Base-by-base conservation (phyloP, 2,113 vertebrate genomes). In the Pungitius pungitius region DNA sequence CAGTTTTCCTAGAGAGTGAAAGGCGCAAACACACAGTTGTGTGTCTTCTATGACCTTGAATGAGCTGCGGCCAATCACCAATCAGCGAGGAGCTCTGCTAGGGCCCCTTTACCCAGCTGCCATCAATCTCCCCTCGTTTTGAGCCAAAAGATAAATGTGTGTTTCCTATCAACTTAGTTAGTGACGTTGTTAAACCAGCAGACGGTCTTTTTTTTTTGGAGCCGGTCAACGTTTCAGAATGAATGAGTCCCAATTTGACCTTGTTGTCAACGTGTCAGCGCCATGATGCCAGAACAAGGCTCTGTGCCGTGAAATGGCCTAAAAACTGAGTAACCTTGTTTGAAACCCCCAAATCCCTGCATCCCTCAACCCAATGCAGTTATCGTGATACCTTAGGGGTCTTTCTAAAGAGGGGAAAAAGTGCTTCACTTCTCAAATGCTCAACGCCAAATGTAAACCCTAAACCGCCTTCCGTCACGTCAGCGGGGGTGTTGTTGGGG, bases 391-490 rank as follows among this genome's bases (percentile, higher is more conserved):
- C 27, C 27, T 56, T 11, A 35, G 8, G 26, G 15, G 11, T 54
- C 39, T 60, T 40, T 61, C 22, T 10, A 24, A 52, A 47, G n/a
- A 45, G 15, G 6, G 17, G 3, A 12, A 26, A 27, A 67, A 54
- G 12, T 26, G n/a, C 33, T 39, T 13, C 40, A 40, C 20, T 60
- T 24, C 3, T 17, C 1, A 37, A 67, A 54, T 5, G 33, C 33
- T 15, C 5, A 37, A 64, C 0, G 13, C 20, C 14, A 26, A 18
- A 18, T 51, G 8, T 40, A 7, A 66, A 49, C 22, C 30, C 67
- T 47, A 51, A 71, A 60, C 57, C 56, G n/a, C 9, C 39, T 30
- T 55, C 61, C 62, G 26, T 78, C 72, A 73, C 54, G 33, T 60
- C 63, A 22, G 39, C 62, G 17, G 74, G 73, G 58, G 37, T 10